These are phyloP conservation scores for Pitangus sulphuratus DNA, from an alignment of 2,797 vertebrate species.

Conservation along the genomic window DNA sequence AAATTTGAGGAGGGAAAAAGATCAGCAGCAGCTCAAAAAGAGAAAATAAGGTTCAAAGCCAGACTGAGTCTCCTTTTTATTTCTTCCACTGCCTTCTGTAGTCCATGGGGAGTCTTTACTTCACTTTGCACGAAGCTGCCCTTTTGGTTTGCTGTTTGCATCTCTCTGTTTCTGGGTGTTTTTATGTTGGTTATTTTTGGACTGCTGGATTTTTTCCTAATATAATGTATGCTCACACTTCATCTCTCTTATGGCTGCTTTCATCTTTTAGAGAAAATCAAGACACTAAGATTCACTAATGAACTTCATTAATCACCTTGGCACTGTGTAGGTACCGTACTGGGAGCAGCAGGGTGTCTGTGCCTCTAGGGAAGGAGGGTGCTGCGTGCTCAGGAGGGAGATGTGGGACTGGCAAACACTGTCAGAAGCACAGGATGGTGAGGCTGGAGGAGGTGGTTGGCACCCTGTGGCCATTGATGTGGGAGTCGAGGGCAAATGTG, in stretches of 20 bases:
- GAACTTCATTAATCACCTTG: not conserved
- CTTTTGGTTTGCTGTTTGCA: not conserved
- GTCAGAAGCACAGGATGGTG: rapidly evolving
- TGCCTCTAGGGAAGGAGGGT: too few species aligned
- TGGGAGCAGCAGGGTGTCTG: rapidly evolving
- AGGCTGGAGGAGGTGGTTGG: not conserved
- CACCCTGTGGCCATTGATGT: rapidly evolving
- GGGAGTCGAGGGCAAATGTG: not conserved
- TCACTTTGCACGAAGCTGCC: not conserved
- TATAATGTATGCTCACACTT: not conserved
- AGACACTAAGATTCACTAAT: not conserved
- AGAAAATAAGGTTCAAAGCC: not conserved
- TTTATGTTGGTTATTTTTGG: not conserved
- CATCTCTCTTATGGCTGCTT: not conserved
- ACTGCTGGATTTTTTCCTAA: not conserved
- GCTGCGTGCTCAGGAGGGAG: rapidly evolving
- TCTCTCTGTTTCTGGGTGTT: not conserved
- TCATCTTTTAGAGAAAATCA: not conserved
- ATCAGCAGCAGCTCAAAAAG: not conserved
- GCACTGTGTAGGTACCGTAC: rapidly evolving
- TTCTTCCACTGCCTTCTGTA: not conserved
- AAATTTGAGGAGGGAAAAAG: not conserved
- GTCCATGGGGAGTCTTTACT: not conserved
- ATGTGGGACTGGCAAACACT: rapidly evolving
- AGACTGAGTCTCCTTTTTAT: not conserved